These are phyloP conservation scores for Neodontobutis hainanensis DNA, from an alignment of 2,113 vertebrate genomes.

Conservation along the genomic window DNA sequence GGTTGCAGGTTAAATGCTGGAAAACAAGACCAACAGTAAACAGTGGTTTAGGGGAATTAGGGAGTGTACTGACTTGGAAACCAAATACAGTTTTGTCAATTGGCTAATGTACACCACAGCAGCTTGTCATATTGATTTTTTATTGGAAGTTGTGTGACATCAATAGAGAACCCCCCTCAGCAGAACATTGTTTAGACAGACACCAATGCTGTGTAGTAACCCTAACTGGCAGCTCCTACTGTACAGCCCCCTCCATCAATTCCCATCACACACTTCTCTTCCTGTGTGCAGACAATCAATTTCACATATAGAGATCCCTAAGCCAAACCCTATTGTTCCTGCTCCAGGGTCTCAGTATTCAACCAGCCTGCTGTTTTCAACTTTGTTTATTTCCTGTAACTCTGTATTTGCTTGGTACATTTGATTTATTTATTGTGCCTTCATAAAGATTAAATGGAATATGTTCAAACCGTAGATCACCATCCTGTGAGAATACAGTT, in stretches of 20 bases:
- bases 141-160: neutral
- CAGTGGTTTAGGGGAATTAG: conserved; percentile 8
- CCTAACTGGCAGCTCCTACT: conserved; percentile 6
- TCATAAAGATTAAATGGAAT: conserved; percentile 6
- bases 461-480: conserved; percentile 3
- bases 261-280: neutral
- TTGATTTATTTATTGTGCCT: conserved; percentile 6
- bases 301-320: conserved; percentile 17
- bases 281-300: conserved; percentile 20
- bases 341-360: neutral
- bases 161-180: neutral
- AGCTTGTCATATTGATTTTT: neutral
- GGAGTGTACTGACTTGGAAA: conserved; percentile 11
- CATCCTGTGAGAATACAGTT: neutral
- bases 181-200: conserved; percentile 13
- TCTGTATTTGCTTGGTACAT: neutral
- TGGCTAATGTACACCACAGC: neutral
- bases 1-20: conserved; percentile 50
- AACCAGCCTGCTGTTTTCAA: conserved; percentile 8
- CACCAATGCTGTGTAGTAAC: conserved; percentile 14
- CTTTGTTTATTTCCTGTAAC: conserved; percentile 4
- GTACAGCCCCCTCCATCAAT: neutral
- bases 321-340: conserved; percentile 15
- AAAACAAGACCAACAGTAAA: conserved; percentile 17
- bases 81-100: conserved; percentile 10